These are phyloP conservation scores for Notocelia uddmanniana DNA, from an alignment of 2,888 invertebrate genomes.

Conservation along the genomic window DNA sequence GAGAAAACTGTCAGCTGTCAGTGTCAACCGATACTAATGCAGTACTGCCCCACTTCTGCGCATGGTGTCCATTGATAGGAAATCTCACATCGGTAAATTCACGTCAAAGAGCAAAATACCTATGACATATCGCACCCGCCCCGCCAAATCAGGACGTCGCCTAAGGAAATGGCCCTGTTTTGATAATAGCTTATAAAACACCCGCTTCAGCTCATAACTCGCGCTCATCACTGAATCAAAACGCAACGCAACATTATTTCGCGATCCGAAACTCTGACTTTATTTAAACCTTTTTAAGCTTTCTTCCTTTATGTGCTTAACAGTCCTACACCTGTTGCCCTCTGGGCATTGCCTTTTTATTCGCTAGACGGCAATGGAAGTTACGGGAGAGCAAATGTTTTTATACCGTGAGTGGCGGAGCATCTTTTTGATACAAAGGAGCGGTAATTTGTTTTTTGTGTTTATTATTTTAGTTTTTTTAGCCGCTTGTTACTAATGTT, in stretches of 20 bases:
- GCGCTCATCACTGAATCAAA: conserved; percentile 63
- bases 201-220: conserved; percentile 37
- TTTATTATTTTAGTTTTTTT: conserved; percentile 8
- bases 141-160: too few species aligned
- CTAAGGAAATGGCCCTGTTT: not conserved
- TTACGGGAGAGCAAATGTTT: conserved; percentile 59
- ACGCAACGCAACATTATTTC: conserved; percentile 73
- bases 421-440: conserved; percentile 31
- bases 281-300: conserved; percentile 79
- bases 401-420: conserved; percentile 51
- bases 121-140: too few species aligned
- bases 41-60: too few species aligned
- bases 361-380: conserved; percentile 67
- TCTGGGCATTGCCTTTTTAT: conserved; percentile 75
- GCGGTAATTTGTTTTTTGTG: conserved; percentile 13
- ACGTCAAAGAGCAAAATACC: too few species aligned
- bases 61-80: too few species aligned
- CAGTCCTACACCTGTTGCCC: conserved; percentile 80
- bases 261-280: conserved; percentile 73
- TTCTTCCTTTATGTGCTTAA: conserved; percentile 79
- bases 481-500: not conserved
- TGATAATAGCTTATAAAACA: not conserved
- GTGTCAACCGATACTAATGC: too few species aligned
- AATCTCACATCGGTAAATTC: too few species aligned
- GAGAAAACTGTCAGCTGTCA: too few species aligned